These are phyloP conservation scores for Atrichornis clamosus DNA, from an alignment of 2,113 vertebrate species.

Conservation along the genomic window DNA sequence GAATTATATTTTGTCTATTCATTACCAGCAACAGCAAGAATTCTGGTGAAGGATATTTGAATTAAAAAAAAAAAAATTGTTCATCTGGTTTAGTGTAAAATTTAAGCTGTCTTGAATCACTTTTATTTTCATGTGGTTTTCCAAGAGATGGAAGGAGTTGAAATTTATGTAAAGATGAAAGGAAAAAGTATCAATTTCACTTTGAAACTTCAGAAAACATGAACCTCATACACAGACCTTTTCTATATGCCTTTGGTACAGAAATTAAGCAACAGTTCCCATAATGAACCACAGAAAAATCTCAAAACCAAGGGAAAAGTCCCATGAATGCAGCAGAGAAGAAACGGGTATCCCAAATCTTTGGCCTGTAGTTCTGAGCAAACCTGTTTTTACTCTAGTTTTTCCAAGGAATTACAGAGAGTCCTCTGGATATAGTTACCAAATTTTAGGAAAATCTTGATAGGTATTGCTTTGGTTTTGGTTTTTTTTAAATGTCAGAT, in stretches of 20 bases:
- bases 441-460: neutral
- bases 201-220: neutral
- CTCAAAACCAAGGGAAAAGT: neutral
- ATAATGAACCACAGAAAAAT: neutral
- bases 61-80: neutral
- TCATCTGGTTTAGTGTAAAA: neutral
- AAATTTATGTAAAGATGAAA: neutral
- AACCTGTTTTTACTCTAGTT: neutral
- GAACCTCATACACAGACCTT: neutral
- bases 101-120: neutral
- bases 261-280: neutral
- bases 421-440: neutral
- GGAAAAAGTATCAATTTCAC: neutral
- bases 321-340: rapidly evolving
- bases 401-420: neutral
- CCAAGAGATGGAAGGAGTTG: neutral
- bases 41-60: neutral
- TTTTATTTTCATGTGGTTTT: neutral
- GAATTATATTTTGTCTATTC: neutral
- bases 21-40: neutral
- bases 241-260: neutral
- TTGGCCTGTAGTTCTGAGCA: neutral
- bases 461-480: neutral
- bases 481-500: neutral
- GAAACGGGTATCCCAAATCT: neutral